Percentiles rank a stretch among this genome's conserved stretches.
phyloP scores from a whole-genome alignment of 2,888 invertebrate species.

The Andrena bucephala region DNA sequence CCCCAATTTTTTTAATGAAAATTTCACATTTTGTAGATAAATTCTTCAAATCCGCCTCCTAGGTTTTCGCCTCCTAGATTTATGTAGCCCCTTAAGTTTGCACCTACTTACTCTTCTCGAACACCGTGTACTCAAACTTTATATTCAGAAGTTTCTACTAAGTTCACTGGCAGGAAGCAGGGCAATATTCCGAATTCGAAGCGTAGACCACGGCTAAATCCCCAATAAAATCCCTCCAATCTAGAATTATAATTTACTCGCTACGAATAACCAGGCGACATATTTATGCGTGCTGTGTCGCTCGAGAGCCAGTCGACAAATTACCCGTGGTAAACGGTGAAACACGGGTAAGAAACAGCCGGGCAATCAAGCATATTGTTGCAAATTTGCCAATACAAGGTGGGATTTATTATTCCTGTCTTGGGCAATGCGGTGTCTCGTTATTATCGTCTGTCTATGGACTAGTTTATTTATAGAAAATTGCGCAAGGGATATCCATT shows the following conservation, averaged over 20 bases:
- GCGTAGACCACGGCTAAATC: background rate
- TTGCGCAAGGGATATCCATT: constrained; percentile 68
- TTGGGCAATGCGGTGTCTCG: constrained; percentile 16
- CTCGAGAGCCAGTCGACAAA: constrained; percentile 23
- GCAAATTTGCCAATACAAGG: constrained; percentile 36
- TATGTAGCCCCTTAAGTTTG: no score
- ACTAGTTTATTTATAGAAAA: constrained; percentile 71
- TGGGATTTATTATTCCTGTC: constrained; percentile 39
- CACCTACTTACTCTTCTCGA: no score
- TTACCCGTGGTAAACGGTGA: constrained; percentile 23
- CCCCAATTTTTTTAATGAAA: no score
- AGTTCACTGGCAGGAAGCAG: no score
- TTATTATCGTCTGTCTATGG: constrained; percentile 44
- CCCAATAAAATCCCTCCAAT: background rate
- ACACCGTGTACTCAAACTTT: no score
- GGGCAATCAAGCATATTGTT: constrained; percentile 24
- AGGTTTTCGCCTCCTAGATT: no score
- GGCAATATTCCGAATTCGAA: background rate
- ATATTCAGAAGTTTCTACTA: no score
- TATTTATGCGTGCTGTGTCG: constrained; percentile 11
- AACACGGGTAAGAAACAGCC: constrained; percentile 23
- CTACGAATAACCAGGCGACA: background rate
- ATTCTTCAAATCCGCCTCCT: no score
- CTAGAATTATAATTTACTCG: background rate
- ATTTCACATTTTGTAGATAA: no score